These are phyloP conservation scores for Muntiacus muntjak DNA, from an alignment of 2,113 vertebrate genomes.

Conservation along the genomic window DNA sequence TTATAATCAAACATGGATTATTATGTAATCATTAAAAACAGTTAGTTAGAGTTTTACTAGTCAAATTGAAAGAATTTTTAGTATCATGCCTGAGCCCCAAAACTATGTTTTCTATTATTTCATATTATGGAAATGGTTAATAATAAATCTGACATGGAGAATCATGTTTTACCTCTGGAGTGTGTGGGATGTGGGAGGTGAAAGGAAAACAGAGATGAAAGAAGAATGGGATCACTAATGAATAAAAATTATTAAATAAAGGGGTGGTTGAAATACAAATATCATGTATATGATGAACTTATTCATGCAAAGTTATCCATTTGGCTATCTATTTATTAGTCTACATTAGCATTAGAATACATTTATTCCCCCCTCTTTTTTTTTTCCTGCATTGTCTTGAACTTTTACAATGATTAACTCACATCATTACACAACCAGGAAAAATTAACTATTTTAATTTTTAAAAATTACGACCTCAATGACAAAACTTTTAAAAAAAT, in stretches of 20 bases:
- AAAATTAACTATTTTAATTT: background rate
- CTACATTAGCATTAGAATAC: background rate
- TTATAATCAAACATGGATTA: background rate
- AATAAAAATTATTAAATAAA: background rate
- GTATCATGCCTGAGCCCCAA: background rate
- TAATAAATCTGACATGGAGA: background rate
- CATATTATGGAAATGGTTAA: background rate
- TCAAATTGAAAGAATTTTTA: background rate
- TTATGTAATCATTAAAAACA: background rate
- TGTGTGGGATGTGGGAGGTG: rapidly evolving
- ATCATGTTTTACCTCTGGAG: background rate
- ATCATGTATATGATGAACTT: background rate
- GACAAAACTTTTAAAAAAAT: background rate
- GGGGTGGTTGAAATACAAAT: background rate
- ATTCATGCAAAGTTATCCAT: background rate
- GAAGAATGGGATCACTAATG: background rate
- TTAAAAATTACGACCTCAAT: background rate
- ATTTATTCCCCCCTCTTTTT: background rate
- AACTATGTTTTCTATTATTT: background rate
- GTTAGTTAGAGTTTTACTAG: background rate
- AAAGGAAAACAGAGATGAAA: background rate
- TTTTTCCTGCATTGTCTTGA: background rate
- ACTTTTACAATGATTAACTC: background rate
- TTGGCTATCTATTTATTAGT: background rate
- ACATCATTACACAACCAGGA: background rate